These are phyloP conservation scores for Cotesia vestalis DNA, from an alignment of 1,140 invertebrate genomes.

Conservation along the genomic window DNA sequence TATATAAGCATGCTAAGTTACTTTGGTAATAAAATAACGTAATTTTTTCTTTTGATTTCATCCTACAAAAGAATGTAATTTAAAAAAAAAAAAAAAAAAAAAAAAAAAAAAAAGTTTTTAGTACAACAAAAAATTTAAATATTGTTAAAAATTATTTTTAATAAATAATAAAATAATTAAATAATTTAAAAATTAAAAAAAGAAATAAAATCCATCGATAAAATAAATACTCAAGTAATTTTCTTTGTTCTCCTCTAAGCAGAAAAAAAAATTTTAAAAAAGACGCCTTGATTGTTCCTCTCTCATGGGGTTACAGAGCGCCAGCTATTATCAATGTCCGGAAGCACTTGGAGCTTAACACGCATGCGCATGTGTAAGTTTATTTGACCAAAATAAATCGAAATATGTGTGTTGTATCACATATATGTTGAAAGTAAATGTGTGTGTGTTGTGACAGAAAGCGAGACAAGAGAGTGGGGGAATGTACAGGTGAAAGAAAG, in stretches of 20 bases:
- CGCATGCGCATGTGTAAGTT: constrained; percentile 51
- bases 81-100: too few species aligned
- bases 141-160: background rate
- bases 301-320: constrained; percentile 27
- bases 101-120: too few species aligned
- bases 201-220: background rate
- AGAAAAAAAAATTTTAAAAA: constrained; percentile 28
- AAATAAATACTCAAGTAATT: background rate
- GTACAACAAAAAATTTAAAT: too few species aligned
- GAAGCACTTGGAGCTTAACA: constrained; percentile 39
- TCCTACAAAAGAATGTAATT: too few species aligned
- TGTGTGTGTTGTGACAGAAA: background rate
- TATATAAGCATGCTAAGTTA: too few species aligned
- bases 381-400: constrained; percentile 61
- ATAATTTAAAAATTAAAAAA: background rate
- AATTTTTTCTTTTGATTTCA: too few species aligned
- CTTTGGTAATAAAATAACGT: too few species aligned
- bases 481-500: background rate
- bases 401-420: constrained; percentile 35
- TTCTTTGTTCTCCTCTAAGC: background rate
- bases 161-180: background rate
- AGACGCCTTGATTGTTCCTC: constrained; percentile 33
- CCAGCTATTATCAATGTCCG: constrained; percentile 52
- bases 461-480: background rate
- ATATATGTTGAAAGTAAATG: background rate